These are phyloP conservation scores for Erannis defoliaria DNA, from an alignment of 2,888 invertebrate genomes.

Conservation along the genomic window DNA sequence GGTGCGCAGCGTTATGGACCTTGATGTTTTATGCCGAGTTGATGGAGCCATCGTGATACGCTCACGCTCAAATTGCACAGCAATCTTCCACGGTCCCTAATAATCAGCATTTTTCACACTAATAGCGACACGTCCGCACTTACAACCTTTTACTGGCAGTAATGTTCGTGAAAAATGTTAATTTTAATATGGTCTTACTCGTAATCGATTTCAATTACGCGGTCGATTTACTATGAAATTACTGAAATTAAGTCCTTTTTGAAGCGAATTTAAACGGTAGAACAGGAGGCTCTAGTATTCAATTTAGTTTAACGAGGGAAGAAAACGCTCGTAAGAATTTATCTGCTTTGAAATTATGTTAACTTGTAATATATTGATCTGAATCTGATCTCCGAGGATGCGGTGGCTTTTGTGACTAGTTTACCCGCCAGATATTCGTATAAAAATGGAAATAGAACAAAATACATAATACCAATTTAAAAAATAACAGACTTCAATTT, in stretches of 20 bases:
- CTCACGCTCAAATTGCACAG: conserved; percentile 38
- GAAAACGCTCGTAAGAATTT: background rate
- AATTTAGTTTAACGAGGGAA: background rate
- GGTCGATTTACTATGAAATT: conserved; percentile 32
- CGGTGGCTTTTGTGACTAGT: too few relatives aligned
- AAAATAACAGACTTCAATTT: too few relatives aligned
- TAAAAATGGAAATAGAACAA: too few relatives aligned
- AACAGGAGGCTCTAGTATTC: background rate
- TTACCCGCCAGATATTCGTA: too few relatives aligned
- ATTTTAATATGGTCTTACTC: conserved; percentile 27
- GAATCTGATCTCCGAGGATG: too few relatives aligned
- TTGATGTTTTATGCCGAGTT: conserved; percentile 45
- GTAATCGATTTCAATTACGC: conserved; percentile 29
- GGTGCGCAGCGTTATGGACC: too few relatives aligned
- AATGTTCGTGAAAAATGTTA: conserved; percentile 24
- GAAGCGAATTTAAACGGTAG: conserved; percentile 6
- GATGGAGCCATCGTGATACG: conserved; percentile 40
- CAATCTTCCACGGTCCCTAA: conserved; percentile 31
- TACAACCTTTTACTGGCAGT: conserved; percentile 17
- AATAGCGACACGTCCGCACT: conserved; percentile 31
- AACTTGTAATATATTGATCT: too few relatives aligned
- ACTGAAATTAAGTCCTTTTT: conserved; percentile 40
- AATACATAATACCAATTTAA: too few relatives aligned
- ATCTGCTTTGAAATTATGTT: too few relatives aligned
- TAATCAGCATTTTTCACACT: conserved; percentile 31